Evolutionary conservation across 2,888 invertebrate genomes (phyloP).

Genomic region (Nomada flava): DNA sequence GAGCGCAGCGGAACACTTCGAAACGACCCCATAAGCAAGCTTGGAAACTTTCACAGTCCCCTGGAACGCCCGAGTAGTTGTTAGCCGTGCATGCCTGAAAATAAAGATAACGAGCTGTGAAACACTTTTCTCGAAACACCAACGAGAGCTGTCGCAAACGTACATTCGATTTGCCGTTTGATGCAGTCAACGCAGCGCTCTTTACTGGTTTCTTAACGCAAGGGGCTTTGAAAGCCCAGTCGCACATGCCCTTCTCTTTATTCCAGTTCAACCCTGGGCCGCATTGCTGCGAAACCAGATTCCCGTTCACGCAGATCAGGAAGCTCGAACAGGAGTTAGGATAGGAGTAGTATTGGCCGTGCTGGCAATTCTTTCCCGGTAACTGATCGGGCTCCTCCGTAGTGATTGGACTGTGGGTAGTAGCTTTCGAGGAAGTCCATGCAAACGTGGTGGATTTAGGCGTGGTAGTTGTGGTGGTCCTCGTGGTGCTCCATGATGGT

Average conservation of each 20-base stretch:
- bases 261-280: constrained; percentile 92
- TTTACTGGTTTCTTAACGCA: constrained; percentile 71
- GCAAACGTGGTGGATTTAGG: constrained; percentile 58
- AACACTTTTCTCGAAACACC: background rate
- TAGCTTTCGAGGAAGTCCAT: constrained; percentile 44
- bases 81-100: constrained; percentile 76
- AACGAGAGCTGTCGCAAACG: constrained; percentile 3
- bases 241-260: constrained; percentile 88
- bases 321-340: constrained; percentile 89
- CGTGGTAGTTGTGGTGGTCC: constrained; percentile 46
- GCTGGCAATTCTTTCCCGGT: constrained; percentile 85
- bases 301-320: constrained; percentile 91
- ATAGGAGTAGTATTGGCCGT: constrained; percentile 91
- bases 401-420: constrained; percentile 49
- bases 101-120: background rate
- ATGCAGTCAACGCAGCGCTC: constrained; percentile 49
- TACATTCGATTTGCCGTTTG: constrained; percentile 42
- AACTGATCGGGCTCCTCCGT: constrained; percentile 52
- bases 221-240: constrained; percentile 88
- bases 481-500: constrained; percentile 44
- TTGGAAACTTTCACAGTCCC: constrained; percentile 90
- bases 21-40: constrained; percentile 93
- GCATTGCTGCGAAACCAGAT: constrained; percentile 89
- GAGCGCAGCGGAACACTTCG: constrained; percentile 90
- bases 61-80: constrained; percentile 83